Conservation (phyloP, 1,140 invertebrate species). For the Octopus bimaculoides region DNA sequence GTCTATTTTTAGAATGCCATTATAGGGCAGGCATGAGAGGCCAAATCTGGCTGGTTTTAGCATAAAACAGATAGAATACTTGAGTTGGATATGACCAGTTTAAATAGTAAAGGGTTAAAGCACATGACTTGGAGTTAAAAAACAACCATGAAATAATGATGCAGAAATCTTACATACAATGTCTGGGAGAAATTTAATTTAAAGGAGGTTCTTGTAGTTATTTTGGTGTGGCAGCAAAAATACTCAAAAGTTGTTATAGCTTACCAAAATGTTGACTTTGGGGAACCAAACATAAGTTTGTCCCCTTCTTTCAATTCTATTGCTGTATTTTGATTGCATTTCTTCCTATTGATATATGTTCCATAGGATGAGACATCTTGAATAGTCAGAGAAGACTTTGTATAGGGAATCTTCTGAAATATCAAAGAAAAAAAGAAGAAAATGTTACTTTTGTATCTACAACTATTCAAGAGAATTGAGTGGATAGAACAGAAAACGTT, state of each 20-base stretch:
- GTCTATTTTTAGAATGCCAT: too few relatives aligned
- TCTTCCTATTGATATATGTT: conserved; percentile 48
- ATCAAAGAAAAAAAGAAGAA: conserved; percentile 17
- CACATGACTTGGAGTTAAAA: too few relatives aligned
- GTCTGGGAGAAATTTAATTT: too few relatives aligned
- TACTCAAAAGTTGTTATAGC: conserved; percentile 7
- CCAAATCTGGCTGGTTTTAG: too few relatives aligned
- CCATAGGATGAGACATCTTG: conserved; percentile 59
- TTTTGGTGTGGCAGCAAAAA: too few relatives aligned
- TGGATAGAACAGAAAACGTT: neutral
- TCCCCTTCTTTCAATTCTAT: conserved; percentile 45
- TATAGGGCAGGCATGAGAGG: too few relatives aligned
- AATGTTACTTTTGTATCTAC: conserved; percentile 18
- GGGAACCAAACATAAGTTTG: conserved; percentile 54
- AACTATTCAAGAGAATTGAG: neutral
- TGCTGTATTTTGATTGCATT: conserved; percentile 36
- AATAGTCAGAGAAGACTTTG: conserved; percentile 44
- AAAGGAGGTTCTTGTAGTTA: too few relatives aligned
- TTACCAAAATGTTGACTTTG: conserved; percentile 54
- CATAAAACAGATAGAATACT: too few relatives aligned
- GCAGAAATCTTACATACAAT: too few relatives aligned
- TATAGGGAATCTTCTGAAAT: conserved; percentile 21
- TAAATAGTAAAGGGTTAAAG: too few relatives aligned
- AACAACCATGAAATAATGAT: too few relatives aligned
- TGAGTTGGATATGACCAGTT: too few relatives aligned